phyloP scores from a whole-genome alignment of 2,797 vertebrate species.

The Siniperca undulata region DNA sequence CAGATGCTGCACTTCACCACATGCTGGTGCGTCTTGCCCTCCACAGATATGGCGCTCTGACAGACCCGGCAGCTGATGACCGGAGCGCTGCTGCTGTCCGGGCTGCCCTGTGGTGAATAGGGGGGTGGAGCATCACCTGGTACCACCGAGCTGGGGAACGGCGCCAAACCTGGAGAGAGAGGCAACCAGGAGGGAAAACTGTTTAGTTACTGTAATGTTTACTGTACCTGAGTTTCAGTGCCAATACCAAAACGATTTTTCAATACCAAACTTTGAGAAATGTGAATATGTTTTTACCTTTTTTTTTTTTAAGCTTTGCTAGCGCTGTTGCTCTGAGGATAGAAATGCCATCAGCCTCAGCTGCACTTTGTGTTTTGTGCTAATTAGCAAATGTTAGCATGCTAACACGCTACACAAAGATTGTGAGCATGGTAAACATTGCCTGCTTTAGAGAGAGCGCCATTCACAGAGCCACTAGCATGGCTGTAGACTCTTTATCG shows the following conservation, averaged over 20 bases:
- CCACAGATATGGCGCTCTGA: constrained; percentile 89
- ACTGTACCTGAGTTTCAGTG: background rate
- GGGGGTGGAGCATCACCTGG: constrained; percentile 85
- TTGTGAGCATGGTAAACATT: no score
- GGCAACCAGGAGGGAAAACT: background rate
- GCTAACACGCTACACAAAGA: no score
- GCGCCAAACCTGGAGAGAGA: constrained; percentile 76
- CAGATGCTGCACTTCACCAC: constrained; percentile 92
- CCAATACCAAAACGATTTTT: background rate
- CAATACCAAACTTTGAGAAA: background rate
- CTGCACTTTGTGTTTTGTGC: no score
- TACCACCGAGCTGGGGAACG: constrained; percentile 79
- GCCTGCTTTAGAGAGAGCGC: no score
- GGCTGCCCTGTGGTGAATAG: constrained; percentile 89
- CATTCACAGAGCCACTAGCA: no score
- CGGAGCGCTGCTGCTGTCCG: constrained; percentile 87
- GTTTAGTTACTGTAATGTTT: background rate
- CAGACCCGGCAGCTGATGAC: constrained; percentile 92
- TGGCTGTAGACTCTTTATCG: background rate
- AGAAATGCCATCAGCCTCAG: no score
- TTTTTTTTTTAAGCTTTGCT: background rate
- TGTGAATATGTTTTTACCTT: background rate
- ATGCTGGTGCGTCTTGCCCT: constrained; percentile 86
- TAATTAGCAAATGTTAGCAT: no score
- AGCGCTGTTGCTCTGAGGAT: no score